Evolutionary conservation across 2,888 invertebrate genomes (phyloP).

Genomic region (Scaptomyza tumidula): DNA sequence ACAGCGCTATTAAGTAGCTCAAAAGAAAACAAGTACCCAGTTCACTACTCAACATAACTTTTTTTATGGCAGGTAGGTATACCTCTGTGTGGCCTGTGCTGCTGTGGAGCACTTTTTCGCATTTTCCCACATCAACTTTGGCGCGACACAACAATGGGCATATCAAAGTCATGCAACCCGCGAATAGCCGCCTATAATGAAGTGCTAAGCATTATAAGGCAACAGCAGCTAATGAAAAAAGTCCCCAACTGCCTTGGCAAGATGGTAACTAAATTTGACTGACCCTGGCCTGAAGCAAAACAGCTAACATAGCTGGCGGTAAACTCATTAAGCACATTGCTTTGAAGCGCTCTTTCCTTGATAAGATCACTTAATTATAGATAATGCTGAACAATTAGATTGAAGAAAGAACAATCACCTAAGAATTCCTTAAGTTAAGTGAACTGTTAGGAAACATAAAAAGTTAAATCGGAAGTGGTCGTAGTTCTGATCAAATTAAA

Average conservation of each 20-base stretch:
- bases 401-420: slow-evolving; percentile 4
- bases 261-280: slow-evolving; percentile 32
- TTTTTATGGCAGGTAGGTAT: slow-evolving; percentile 29
- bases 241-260: slow-evolving; percentile 34
- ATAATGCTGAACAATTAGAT: slow-evolving; percentile 49
- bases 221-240: slow-evolving; percentile 64
- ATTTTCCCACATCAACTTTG: slow-evolving; percentile 60
- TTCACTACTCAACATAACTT: slow-evolving; percentile 16
- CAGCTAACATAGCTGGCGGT: slow-evolving; percentile 20
- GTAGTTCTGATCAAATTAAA: background rate
- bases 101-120: slow-evolving; percentile 9
- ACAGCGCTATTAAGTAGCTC: slow-evolving; percentile 39
- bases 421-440: slow-evolving; percentile 11
- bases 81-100: slow-evolving; percentile 52
- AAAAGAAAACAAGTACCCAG: slow-evolving; percentile 26
- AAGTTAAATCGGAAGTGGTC: slow-evolving; percentile 11
- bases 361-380: slow-evolving; percentile 47
- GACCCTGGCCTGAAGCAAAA: slow-evolving; percentile 14
- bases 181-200: slow-evolving; percentile 66
- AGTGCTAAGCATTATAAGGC: slow-evolving; percentile 63
- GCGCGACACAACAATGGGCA: slow-evolving; percentile 58
- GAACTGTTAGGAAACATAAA: slow-evolving; percentile 24
- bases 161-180: slow-evolving; percentile 62
- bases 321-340: slow-evolving; percentile 50
- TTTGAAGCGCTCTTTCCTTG: slow-evolving; percentile 20